Conservation (phyloP, 2,113 vertebrate species). For the Pitta sordida region DNA sequence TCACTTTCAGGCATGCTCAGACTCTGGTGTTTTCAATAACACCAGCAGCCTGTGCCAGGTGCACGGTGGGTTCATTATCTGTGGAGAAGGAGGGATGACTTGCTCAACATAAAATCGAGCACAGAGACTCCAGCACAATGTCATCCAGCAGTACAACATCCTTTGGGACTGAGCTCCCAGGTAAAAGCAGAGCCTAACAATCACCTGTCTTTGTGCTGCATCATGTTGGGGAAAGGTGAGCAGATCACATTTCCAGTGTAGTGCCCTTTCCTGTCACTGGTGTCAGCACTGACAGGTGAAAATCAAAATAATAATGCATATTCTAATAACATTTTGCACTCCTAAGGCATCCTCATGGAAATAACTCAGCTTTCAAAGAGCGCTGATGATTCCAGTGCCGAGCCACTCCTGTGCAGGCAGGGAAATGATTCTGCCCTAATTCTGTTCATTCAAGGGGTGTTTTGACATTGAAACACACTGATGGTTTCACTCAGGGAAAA, state of each 20-base stretch:
- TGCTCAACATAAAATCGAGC: slow-evolving; percentile 63
- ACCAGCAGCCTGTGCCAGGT: slow-evolving; percentile 47
- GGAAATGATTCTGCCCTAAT: not conserved
- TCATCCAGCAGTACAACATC: slow-evolving; percentile 8
- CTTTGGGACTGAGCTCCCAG: not conserved
- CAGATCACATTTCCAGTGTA: not conserved
- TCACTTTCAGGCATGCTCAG: slow-evolving; percentile 67
- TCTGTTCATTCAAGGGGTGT: not conserved
- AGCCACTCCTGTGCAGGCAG: not conserved
- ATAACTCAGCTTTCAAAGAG: slow-evolving; percentile 30
- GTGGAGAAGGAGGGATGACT: slow-evolving; percentile 34
- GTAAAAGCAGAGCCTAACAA: not conserved
- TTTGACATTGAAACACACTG: not conserved
- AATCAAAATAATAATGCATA: slow-evolving; percentile 55
- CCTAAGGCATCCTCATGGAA: slow-evolving; percentile 13
- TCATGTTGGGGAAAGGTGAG: not conserved
- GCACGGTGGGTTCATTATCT: slow-evolving; percentile 49
- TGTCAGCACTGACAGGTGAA: slow-evolving; percentile 16
- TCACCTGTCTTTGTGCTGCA: slow-evolving; percentile 27
- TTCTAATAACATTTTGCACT: slow-evolving; percentile 51
- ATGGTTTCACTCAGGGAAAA: not conserved
- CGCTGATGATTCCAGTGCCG: not conserved
- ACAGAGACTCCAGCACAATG: slow-evolving; percentile 34
- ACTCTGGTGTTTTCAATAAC: slow-evolving; percentile 63
- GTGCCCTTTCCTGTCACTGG: slow-evolving; percentile 39